Base-by-base conservation (phyloP, 2,113 vertebrate species). In the Dicaeum eximium region DNA sequence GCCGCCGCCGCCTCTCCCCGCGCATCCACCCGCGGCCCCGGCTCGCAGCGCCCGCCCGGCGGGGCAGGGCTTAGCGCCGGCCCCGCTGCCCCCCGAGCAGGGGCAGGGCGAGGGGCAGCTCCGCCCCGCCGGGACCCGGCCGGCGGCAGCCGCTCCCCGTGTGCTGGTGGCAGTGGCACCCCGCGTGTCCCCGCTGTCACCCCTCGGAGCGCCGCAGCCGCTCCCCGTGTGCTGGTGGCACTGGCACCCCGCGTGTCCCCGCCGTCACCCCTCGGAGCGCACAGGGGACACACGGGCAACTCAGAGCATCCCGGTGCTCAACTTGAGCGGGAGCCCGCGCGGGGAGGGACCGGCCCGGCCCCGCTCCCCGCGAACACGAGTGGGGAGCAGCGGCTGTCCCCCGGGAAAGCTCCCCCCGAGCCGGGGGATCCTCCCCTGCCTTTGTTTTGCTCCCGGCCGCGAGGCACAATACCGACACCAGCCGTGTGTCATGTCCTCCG, bases 321-420 rank as follows among this genome's bases (percentile, higher is more conserved):
- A 84, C 78, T 96, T 81, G 38, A 2, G 64, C 64, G 1, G 12
- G 1, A 82, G 56, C 58, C 67, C 50, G 54, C 42, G 48, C 50
- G 4, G 28, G 4, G 11, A 30, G 48, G 57, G 57, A 14, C 17
- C 0, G 3, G 19, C 4, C 51, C 61, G 3, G 54, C 65, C 51
- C 56, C 1, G 2, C 64, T 69, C 13, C 5, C 42, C 50, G 1
- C 64, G 0, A 3, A 42, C 38, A 7, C 30, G 11, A 4, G 53
- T 0, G 35, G 15, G 2, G 38, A 42, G 1, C 50, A 0, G 8
- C 11, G 33, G 65, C 73, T 7, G 0, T 1, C 30, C 60, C 61
- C 65, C 1, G 64, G 48, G 20, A 83, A 42, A 70, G 12, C 33
- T 37, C 8, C 51, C 38, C 72, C 42, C 1, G 62, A 75, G 67